Evolutionary conservation across 2,113 vertebrate genomes (phyloP).

Genomic region (Calyptommatus sinebrachiatus): DNA sequence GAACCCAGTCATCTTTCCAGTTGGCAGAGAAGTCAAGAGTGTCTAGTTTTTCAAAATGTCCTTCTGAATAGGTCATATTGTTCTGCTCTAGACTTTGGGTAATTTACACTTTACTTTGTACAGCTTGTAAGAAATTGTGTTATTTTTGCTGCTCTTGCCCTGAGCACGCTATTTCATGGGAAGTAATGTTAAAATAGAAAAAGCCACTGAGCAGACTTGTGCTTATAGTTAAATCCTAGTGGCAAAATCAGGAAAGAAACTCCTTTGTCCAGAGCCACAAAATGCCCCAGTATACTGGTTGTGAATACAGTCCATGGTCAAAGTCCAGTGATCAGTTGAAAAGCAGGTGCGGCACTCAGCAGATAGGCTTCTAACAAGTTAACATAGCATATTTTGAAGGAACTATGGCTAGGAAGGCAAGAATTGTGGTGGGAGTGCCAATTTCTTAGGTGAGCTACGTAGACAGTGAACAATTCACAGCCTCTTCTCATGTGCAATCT

Average conservation of each 20-base stretch:
- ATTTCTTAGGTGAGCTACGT: too few relatives aligned
- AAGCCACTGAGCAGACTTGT: not conserved
- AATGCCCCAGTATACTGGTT: too few relatives aligned
- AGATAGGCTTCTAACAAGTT: too few relatives aligned
- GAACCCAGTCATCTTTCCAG: slow-evolving; percentile 20
- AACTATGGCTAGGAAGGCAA: too few relatives aligned
- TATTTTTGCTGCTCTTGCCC: rapidly evolving
- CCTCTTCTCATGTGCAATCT: too few relatives aligned
- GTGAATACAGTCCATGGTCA: too few relatives aligned
- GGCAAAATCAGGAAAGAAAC: not conserved
- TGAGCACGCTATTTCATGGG: slow-evolving; percentile 14
- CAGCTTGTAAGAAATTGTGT: rapidly evolving
- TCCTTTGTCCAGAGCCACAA: not conserved
- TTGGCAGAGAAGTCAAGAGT: not conserved
- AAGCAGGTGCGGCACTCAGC: too few relatives aligned
- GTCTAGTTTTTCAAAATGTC: slow-evolving; percentile 25
- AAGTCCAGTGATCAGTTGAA: too few relatives aligned
- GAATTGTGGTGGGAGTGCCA: too few relatives aligned
- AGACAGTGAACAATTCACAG: too few relatives aligned
- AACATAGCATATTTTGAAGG: not conserved
- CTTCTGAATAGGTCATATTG: slow-evolving; percentile 20
- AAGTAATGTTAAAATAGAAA: not conserved
- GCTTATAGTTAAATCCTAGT: not conserved
- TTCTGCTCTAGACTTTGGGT: slow-evolving; percentile 17
- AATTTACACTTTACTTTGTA: slow-evolving; percentile 13